A percentile compares a stretch with the other conserved stretches of the same genome.
Conservation (phyloP, 2,888 invertebrate species). For the Hydrotaea diabolus region DNA sequence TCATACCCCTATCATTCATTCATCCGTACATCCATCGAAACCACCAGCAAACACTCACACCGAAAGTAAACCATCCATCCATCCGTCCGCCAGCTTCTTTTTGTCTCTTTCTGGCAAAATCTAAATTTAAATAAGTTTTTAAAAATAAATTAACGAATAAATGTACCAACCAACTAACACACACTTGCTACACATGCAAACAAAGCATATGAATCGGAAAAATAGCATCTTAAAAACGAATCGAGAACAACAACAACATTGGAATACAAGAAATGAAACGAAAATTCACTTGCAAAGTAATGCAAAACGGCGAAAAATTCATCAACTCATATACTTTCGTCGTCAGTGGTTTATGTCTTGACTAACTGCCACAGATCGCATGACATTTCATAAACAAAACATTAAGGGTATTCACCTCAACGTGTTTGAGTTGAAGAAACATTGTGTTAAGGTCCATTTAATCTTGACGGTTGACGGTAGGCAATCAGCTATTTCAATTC, state of each 20-base stretch:
- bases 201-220: neutral
- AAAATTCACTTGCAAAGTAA: slow-evolving; percentile 49
- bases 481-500: too few relatives aligned
- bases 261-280: slow-evolving; percentile 7
- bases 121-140: slow-evolving; percentile 30
- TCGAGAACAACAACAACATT: neutral
- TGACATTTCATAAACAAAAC: neutral
- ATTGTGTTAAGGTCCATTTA: too few relatives aligned
- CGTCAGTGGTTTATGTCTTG: slow-evolving; percentile 28
- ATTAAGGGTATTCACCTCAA: neutral
- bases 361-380: slow-evolving; percentile 6
- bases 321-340: slow-evolving; percentile 29
- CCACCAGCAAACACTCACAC: neutral
- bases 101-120: slow-evolving; percentile 10
- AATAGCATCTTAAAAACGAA: neutral
- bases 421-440: too few relatives aligned
- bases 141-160: slow-evolving; percentile 13
- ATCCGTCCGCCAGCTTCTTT: too few relatives aligned
- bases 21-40: neutral
- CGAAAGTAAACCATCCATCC: neutral
- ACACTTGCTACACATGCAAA: neutral
- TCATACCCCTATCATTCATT: neutral
- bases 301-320: slow-evolving; percentile 44
- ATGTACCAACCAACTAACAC: neutral
- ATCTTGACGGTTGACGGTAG: too few relatives aligned